These are phyloP conservation scores for Zaprionus ghesquierei DNA, from an alignment of 1,140 invertebrate genomes.

Conservation along the genomic window DNA sequence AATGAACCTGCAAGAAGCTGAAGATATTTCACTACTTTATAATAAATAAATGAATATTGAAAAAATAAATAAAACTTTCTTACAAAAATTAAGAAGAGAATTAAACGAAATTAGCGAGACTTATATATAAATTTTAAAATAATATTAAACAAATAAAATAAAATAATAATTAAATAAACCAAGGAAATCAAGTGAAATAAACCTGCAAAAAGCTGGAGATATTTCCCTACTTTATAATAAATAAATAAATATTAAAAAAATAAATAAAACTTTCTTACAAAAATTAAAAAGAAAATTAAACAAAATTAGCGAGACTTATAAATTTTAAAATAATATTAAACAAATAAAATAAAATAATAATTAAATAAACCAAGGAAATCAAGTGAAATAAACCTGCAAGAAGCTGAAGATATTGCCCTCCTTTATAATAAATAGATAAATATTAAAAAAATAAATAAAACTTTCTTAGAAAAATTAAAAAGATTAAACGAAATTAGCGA, in stretches of 20 bases:
- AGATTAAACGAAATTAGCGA: neutral
- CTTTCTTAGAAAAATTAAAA: neutral
- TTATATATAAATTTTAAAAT: neutral
- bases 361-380: neutral
- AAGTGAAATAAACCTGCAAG: neutral
- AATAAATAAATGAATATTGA: neutral
- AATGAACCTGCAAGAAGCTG: too few relatives aligned
- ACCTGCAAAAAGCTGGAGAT: too few relatives aligned
- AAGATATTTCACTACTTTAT: too few relatives aligned
- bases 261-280: neutral
- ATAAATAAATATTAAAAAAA: neutral
- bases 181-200: neutral
- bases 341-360: neutral
- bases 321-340: neutral
- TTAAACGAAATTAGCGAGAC: neutral
- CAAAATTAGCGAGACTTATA: too few relatives aligned
- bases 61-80: neutral
- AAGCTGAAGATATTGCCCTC: too few relatives aligned
- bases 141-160: neutral
- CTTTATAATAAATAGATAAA: neutral
- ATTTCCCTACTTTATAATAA: too few relatives aligned
- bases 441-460: neutral
- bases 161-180: neutral
- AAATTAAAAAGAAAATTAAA: neutral
- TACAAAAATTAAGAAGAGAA: neutral